Evolutionary conservation across 2,888 invertebrate species (phyloP).

Genomic region (Orchestes rusci): DNA sequence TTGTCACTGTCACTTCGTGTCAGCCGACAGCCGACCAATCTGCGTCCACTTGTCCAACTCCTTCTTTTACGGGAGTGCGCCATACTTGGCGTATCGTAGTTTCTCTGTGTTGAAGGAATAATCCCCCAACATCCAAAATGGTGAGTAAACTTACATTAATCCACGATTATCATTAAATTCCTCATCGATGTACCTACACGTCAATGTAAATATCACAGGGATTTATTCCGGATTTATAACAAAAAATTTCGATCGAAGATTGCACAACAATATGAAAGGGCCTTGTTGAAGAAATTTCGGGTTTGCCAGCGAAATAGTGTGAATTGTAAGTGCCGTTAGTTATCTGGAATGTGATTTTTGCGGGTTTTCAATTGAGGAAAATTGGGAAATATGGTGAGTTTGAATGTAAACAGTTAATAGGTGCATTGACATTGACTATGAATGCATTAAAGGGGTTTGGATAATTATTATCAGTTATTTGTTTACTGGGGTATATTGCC

Average conservation of each 20-base stretch:
- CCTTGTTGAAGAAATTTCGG: too few species aligned
- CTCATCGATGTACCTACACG: not conserved
- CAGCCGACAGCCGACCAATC: too few species aligned
- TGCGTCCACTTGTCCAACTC: too few species aligned
- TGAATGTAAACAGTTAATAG: slow-evolving; percentile 4
- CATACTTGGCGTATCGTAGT: slow-evolving; percentile 81
- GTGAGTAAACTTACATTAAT: slow-evolving; percentile 48
- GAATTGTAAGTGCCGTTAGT: too few species aligned
- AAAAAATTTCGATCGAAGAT: slow-evolving; percentile 28
- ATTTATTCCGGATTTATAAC: slow-evolving; percentile 15
- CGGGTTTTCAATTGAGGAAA: too few species aligned
- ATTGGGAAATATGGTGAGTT: slow-evolving; percentile 10
- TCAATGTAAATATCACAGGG: slow-evolving; percentile 4
- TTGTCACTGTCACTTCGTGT: too few species aligned
- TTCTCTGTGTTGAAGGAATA: slow-evolving; percentile 58
- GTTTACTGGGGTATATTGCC: too few species aligned
- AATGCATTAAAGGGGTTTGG: too few species aligned
- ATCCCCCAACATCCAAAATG: slow-evolving; percentile 81
- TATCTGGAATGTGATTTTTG: too few species aligned
- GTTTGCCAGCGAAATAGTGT: too few species aligned
- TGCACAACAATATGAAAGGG: slow-evolving; percentile 43
- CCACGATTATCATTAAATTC: slow-evolving; percentile 4
- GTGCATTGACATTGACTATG: slow-evolving; percentile 13
- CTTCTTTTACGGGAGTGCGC: slow-evolving; percentile 78
- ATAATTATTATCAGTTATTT: too few species aligned